Percentiles rank a stretch among this genome's conserved stretches.
phyloP scores from a whole-genome alignment of 2,888 invertebrate genomes.

The Arenicola marina region DNA sequence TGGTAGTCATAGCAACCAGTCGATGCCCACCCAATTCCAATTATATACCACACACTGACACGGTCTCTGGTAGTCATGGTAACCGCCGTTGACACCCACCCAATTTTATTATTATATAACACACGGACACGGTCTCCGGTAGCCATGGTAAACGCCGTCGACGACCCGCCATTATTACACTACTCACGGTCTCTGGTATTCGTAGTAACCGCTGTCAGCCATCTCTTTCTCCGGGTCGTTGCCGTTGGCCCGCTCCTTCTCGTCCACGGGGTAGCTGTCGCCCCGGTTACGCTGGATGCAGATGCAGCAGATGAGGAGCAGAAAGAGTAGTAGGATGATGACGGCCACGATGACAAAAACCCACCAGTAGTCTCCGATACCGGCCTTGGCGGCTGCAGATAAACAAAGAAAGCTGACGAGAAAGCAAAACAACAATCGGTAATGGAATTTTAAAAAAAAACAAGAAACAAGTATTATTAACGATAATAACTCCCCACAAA shows the following conservation, averaged over 20 bases:
- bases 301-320: conserved; percentile 32
- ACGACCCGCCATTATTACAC: too few relatives aligned
- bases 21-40: too few relatives aligned
- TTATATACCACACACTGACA: too few relatives aligned
- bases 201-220: conserved; percentile 55
- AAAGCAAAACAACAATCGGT: too few relatives aligned
- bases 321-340: conserved; percentile 29
- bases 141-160: too few relatives aligned
- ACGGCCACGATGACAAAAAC: conserved; percentile 32
- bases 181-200: conserved; percentile 56
- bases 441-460: too few relatives aligned
- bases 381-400: not conserved
- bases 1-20: too few relatives aligned
- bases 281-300: conserved; percentile 34
- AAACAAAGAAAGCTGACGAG: not conserved
- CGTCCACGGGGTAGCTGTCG: conserved; percentile 44
- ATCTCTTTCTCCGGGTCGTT: conserved; percentile 55
- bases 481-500: too few relatives aligned
- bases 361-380: conserved; percentile 29
- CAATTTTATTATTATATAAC: too few relatives aligned
- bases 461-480: too few relatives aligned
- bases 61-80: conserved; percentile 56
- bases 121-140: too few relatives aligned
- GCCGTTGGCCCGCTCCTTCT: conserved; percentile 45
- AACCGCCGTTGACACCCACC: conserved; percentile 55